A percentile compares a stretch with the other conserved stretches of the same genome.
These are phyloP conservation scores for Neocloeon triangulifer DNA, from an alignment of 1,140 invertebrate species.

Conservation along the genomic window DNA sequence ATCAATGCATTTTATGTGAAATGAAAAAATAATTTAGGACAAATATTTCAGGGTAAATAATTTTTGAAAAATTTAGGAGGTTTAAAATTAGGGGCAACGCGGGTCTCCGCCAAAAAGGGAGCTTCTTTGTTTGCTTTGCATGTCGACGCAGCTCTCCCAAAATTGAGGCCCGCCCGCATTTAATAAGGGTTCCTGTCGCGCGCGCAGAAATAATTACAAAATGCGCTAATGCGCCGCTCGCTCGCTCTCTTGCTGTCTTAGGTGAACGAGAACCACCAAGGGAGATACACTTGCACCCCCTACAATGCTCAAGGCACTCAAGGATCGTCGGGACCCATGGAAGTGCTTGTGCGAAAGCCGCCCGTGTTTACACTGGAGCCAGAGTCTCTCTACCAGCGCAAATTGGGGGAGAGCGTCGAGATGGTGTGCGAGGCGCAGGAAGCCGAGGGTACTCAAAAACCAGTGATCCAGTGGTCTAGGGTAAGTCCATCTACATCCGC, in stretches of 20 bases:
- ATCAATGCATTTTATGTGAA: too few relatives aligned
- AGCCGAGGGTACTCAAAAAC: conserved; percentile 75
- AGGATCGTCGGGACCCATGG: conserved; percentile 77
- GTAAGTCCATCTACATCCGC: conserved; percentile 22
- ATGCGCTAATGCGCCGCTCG: too few relatives aligned
- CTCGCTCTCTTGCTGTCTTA: too few relatives aligned
- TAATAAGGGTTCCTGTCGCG: too few relatives aligned
- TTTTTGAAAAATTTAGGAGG: too few relatives aligned
- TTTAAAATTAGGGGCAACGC: too few relatives aligned
- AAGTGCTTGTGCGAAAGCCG: conserved; percentile 84
- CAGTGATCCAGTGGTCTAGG: conserved; percentile 73
- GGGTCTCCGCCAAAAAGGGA: too few relatives aligned
- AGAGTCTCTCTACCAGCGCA: conserved; percentile 64
- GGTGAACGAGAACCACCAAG: conserved; percentile 71
- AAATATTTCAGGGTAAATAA: too few relatives aligned
- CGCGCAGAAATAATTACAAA: too few relatives aligned
- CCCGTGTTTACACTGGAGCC: conserved; percentile 66
- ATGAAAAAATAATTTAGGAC: too few relatives aligned
- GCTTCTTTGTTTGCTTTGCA: not conserved
- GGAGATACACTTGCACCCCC: conserved; percentile 80
- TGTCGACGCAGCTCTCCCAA: too few relatives aligned
- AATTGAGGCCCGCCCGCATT: too few relatives aligned
- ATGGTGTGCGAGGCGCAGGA: conserved; percentile 82
- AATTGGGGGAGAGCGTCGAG: conserved; percentile 70
- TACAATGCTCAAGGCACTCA: conserved; percentile 86